Evolutionary conservation across 2,888 invertebrate genomes (phyloP).

Genomic region (Acanthacorydalis orientalis): DNA sequence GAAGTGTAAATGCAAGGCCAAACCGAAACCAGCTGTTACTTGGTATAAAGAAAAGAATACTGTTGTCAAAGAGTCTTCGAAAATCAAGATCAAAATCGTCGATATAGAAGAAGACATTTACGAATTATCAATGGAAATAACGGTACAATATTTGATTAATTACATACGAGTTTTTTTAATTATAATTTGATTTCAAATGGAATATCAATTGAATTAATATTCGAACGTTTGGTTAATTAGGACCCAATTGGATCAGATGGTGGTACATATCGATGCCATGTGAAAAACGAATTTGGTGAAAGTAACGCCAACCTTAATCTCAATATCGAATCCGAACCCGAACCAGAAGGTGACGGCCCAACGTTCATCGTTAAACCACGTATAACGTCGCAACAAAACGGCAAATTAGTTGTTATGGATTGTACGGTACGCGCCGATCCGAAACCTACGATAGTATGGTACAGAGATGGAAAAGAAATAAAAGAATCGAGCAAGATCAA

Average conservation of each 20-base stretch:
- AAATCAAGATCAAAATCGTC: conserved; percentile 64
- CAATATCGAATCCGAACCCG: conserved; percentile 93
- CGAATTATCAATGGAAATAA: conserved; percentile 69
- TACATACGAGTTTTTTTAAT: too few relatives aligned
- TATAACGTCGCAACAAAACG: conserved; percentile 68
- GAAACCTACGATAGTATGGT: conserved; percentile 70
- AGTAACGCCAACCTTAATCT: conserved; percentile 92
- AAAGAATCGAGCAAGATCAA: conserved; percentile 68
- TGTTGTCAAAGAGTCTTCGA: conserved; percentile 66
- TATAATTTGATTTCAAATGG: background rate
- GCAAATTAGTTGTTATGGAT: conserved; percentile 75
- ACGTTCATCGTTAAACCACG: conserved; percentile 84
- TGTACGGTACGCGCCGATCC: conserved; percentile 73
- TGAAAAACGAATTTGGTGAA: conserved; percentile 90
- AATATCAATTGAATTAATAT: background rate
- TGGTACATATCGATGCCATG: conserved; percentile 83
- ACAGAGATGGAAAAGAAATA: conserved; percentile 59
- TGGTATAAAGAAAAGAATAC: conserved; percentile 83
- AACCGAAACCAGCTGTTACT: conserved; percentile 84
- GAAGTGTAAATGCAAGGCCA: conserved; percentile 91
- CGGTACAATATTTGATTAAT: too few relatives aligned
- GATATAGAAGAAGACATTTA: conserved; percentile 71
- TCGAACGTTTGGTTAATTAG: conserved; percentile 24
- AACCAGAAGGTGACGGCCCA: conserved; percentile 84
- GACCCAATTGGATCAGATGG: conserved; percentile 68